Evolutionary conservation across 2,113 vertebrate species (phyloP).

Genomic region (Murina feae): DNA sequence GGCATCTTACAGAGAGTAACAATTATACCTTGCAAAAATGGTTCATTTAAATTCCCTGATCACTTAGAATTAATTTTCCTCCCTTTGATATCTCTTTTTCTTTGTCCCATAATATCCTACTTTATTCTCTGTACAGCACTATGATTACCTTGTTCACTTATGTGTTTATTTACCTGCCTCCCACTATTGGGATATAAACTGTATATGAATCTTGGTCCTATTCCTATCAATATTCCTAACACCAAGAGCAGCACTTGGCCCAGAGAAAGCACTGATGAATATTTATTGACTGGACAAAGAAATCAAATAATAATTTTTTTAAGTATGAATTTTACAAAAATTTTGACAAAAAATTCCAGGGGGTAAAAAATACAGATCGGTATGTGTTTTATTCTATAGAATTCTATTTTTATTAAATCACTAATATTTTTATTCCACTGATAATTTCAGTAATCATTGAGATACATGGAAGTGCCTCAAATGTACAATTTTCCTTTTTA

Average conservation of each 20-base stretch:
- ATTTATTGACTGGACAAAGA: not conserved
- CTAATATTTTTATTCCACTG: not conserved
- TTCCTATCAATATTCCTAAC: not conserved
- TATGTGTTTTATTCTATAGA: not conserved
- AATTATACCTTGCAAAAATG: not conserved
- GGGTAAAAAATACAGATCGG: not conserved
- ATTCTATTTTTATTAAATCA: not conserved
- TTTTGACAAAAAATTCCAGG: not conserved
- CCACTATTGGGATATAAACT: not conserved
- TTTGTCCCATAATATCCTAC: not conserved
- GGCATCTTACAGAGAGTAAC: not conserved
- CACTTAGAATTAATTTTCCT: not conserved
- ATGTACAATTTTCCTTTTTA: not conserved
- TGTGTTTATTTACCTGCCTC: not conserved
- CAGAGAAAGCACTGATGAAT: not conserved
- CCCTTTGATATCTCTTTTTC: not conserved
- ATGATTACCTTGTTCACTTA: not conserved
- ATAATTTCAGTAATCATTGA: not conserved
- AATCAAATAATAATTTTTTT: not conserved
- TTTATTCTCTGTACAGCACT: not conserved
- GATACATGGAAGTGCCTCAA: not conserved
- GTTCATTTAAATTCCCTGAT: not conserved
- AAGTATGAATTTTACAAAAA: not conserved
- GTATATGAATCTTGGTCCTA: not conserved
- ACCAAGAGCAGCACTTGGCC: not conserved